A percentile compares a stretch with the other conserved stretches of the same genome.
Conservation (phyloP, 2,113 vertebrate genomes). For the Oreochromis aureus region DNA sequence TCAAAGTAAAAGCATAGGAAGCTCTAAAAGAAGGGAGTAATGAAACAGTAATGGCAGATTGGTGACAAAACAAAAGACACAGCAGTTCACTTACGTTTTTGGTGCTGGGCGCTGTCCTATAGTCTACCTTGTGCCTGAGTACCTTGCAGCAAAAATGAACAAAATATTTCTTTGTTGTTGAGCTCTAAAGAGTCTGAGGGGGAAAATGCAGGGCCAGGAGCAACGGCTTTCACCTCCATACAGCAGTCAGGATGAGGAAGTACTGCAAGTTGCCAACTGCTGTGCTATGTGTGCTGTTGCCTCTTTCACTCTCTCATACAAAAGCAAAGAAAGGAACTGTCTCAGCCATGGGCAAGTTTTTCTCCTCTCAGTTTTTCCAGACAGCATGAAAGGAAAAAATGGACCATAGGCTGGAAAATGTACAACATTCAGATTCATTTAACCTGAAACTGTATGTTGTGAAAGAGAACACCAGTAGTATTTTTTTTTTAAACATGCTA, state of each 20-base stretch:
- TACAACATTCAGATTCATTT: background rate
- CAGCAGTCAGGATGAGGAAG: slow-evolving; percentile 54
- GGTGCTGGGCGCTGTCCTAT: background rate
- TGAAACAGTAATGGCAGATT: background rate
- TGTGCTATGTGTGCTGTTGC: background rate
- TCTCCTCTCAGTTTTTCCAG: slow-evolving; percentile 29
- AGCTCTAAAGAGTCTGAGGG: background rate
- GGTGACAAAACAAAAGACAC: background rate
- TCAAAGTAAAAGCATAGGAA: background rate
- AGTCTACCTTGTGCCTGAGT: background rate
- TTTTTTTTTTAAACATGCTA: background rate
- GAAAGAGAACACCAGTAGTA: background rate
- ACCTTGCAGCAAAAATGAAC: background rate
- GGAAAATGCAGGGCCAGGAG: background rate
- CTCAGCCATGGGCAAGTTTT: slow-evolving; percentile 20
- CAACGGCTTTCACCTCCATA: background rate
- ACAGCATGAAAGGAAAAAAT: background rate
- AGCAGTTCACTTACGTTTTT: slow-evolving; percentile 30
- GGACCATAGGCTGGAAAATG: background rate
- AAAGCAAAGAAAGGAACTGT: slow-evolving; percentile 14
- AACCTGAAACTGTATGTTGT: slow-evolving; percentile 1
- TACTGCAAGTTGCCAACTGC: slow-evolving; percentile 25
- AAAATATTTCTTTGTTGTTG: slow-evolving; percentile 5
- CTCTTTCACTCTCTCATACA: slow-evolving; percentile 14
- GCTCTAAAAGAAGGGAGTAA: background rate